Conservation (phyloP, 2,888 invertebrate species). For the Tubulanus polymorphus region DNA sequence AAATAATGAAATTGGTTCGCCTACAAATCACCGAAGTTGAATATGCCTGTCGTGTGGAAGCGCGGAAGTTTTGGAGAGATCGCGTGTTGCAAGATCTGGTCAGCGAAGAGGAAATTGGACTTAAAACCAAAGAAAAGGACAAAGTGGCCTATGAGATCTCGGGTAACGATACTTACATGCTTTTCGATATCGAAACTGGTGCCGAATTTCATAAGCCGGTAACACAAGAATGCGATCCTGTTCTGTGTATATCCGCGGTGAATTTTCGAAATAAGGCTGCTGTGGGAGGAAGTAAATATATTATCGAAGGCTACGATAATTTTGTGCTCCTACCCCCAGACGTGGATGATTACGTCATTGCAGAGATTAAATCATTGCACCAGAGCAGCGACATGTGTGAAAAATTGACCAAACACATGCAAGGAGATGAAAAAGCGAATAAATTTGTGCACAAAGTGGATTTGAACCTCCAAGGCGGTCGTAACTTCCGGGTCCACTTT, state of each 20-base stretch:
- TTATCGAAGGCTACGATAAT: not conserved
- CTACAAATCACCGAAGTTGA: not conserved
- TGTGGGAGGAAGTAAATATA: not conserved
- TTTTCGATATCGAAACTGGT: slow-evolving; percentile 2
- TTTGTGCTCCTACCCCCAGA: not conserved
- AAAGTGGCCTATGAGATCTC: slow-evolving; percentile 2
- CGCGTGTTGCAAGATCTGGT: not conserved
- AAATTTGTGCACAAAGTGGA: not conserved
- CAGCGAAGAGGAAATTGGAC: not conserved
- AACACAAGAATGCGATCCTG: not conserved
- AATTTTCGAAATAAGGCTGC: not conserved
- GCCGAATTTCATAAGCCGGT: slow-evolving; percentile 1
- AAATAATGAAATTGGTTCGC: not conserved
- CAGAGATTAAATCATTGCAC: not conserved
- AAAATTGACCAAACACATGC: not conserved
- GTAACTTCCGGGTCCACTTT: not conserved
- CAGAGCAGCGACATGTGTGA: not conserved
- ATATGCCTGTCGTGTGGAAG: slow-evolving; percentile 2
- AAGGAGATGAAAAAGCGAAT: slow-evolving; percentile 1
- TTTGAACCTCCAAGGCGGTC: not conserved
- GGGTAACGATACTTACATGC: not conserved
- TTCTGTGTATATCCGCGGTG: not conserved
- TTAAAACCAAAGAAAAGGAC: not conserved
- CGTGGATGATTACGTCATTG: not conserved
- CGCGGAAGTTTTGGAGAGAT: not conserved